A percentile compares a stretch with the other conserved stretches of the same genome.
These are phyloP conservation scores for Cydia amplana DNA, from an alignment of 1,140 invertebrate species.

Conservation along the genomic window DNA sequence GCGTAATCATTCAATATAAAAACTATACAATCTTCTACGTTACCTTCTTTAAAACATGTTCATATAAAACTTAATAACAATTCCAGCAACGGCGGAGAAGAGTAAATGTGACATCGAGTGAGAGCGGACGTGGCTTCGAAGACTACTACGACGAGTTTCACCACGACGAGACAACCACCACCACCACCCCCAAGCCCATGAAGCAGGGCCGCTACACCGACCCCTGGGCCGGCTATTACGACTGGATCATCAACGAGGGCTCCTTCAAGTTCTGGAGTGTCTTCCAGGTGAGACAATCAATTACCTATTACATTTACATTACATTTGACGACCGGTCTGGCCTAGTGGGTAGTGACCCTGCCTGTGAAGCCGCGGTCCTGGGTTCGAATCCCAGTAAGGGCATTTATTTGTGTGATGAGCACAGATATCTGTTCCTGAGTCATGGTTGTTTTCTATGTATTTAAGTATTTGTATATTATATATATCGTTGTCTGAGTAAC, in stretches of 20 bases:
- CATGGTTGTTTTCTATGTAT: no score
- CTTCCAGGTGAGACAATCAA: constrained; percentile 83
- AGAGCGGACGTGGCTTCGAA: constrained; percentile 62
- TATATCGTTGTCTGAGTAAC: no score
- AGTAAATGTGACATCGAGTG: constrained; percentile 44
- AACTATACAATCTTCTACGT: no score
- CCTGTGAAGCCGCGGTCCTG: no score
- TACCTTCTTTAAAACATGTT: neutral
- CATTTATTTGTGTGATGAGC: no score
- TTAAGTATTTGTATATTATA: no score
- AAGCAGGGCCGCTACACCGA: constrained; percentile 79
- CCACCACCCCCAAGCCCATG: constrained; percentile 66
- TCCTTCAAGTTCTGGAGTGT: constrained; percentile 93
- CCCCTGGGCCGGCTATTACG: constrained; percentile 88
- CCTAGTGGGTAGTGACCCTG: no score
- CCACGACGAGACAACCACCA: constrained; percentile 55
- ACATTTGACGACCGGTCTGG: no score
- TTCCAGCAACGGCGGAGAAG: constrained; percentile 53
- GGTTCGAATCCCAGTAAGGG: no score
- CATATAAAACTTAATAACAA: neutral
- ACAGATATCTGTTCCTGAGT: no score
- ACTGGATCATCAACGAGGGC: constrained; percentile 91
- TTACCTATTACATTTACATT: neutral
- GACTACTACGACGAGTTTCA: constrained; percentile 73
- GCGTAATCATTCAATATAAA: no score